These are phyloP conservation scores for Hyles euphorbiae DNA, from an alignment of 1,140 invertebrate genomes.

Conservation along the genomic window DNA sequence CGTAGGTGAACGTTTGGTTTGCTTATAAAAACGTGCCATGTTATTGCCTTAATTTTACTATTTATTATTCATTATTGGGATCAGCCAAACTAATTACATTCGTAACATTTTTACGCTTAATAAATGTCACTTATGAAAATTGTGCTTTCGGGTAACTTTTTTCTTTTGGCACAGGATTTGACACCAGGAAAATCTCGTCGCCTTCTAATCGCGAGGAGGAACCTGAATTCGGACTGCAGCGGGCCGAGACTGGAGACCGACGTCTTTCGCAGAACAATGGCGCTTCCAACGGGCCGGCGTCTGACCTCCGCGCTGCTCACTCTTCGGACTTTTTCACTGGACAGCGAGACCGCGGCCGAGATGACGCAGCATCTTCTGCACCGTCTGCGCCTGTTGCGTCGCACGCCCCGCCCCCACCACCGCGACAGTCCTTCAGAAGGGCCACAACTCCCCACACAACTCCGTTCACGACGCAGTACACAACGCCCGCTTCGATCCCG, in stretches of 20 bases:
- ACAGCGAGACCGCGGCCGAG: constrained; percentile 57
- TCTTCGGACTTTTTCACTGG: constrained; percentile 82
- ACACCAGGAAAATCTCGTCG: constrained; percentile 77
- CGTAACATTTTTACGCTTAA: no score
- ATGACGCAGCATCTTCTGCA: constrained; percentile 46
- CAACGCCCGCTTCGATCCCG: constrained; percentile 33
- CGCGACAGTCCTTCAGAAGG: constrained; percentile 50
- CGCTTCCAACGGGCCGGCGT: constrained; percentile 49
- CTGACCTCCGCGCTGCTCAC: constrained; percentile 79
- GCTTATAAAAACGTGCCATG: no score
- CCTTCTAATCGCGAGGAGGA: constrained; percentile 80
- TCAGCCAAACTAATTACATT: no score
- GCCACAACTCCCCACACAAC: constrained; percentile 32
- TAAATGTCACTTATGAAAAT: background rate
- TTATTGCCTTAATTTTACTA: no score
- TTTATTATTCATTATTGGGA: no score
- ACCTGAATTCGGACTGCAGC: constrained; percentile 83
- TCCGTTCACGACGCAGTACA: constrained; percentile 41
- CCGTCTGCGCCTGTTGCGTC: constrained; percentile 31
- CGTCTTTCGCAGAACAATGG: constrained; percentile 62
- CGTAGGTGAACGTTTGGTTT: no score
- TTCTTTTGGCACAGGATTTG: constrained; percentile 65
- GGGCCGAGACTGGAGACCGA: constrained; percentile 81
- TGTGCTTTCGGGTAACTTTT: background rate
- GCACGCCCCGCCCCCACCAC: constrained; percentile 21